A percentile compares a stretch with the other conserved stretches of the same genome.
phyloP scores from a whole-genome alignment of 2,888 invertebrate species.

The Pedicia rivosa region DNA sequence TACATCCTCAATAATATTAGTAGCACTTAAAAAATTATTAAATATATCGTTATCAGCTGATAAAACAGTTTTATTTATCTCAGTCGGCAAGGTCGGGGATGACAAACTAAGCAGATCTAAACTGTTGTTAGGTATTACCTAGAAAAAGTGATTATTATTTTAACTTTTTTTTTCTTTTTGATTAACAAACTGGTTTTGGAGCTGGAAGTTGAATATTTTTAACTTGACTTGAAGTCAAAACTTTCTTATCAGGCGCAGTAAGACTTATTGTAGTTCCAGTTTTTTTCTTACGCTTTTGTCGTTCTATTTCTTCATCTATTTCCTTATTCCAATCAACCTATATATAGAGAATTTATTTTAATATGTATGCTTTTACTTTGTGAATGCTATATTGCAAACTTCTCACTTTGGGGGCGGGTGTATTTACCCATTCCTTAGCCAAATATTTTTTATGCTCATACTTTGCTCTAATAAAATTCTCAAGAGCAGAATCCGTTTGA shows the following conservation, averaged over 20 bases:
- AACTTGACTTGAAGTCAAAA: constrained; percentile 9
- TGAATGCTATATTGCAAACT: background rate
- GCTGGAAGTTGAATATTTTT: constrained; percentile 21
- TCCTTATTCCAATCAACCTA: constrained; percentile 70
- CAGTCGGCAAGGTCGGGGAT: too few species aligned
- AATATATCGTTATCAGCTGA: constrained; percentile 30
- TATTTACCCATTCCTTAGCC: constrained; percentile 93
- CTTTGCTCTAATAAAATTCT: constrained; percentile 92
- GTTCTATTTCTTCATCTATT: constrained; percentile 72
- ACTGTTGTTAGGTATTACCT: too few species aligned
- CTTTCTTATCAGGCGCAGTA: constrained; percentile 13
- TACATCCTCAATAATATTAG: constrained; percentile 27
- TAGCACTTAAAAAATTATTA: constrained; percentile 28
- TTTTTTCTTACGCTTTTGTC: constrained; percentile 71
- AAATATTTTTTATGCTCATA: constrained; percentile 98
- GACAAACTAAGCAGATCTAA: constrained; percentile 28
- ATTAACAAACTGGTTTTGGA: constrained; percentile 26
- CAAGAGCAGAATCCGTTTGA: constrained; percentile 83
- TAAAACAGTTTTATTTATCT: too few species aligned
- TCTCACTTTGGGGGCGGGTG: constrained; percentile 50
- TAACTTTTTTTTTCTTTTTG: constrained; percentile 20
- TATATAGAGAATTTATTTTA: background rate
- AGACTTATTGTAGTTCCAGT: constrained; percentile 24
- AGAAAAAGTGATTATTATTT: too few species aligned
- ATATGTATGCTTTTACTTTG: background rate